Evolutionary conservation across 2,113 vertebrate species (phyloP).

Genomic region (Mus spicilegus): DNA sequence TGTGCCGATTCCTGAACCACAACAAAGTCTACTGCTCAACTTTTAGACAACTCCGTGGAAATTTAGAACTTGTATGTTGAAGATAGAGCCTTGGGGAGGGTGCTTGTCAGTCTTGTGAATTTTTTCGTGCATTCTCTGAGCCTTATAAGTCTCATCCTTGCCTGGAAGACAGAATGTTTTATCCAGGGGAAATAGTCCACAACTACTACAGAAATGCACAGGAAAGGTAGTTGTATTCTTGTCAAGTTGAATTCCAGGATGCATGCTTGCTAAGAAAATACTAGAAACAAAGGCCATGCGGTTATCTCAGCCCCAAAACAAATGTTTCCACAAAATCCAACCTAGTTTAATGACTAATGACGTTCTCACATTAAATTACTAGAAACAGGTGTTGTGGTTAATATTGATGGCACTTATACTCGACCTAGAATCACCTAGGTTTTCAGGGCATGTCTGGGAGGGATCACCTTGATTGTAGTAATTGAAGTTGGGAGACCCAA

Average conservation of each 20-base stretch:
- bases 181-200: background rate
- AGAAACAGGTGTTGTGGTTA: background rate
- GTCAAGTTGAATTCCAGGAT: background rate
- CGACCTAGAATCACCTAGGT: background rate
- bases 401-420: background rate
- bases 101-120: background rate
- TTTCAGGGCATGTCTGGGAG: too few species aligned
- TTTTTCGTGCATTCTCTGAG: background rate
- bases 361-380: background rate
- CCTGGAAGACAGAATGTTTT: background rate
- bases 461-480: background rate
- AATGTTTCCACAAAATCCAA: conserved; percentile 22
- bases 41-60: background rate
- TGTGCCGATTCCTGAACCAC: too few species aligned
- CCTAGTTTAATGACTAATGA: background rate
- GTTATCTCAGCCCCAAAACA: background rate
- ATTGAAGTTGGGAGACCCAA: too few species aligned
- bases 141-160: background rate
- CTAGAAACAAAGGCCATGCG: background rate
- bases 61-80: background rate
- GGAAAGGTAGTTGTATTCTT: background rate
- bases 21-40: too few species aligned
- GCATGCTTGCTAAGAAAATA: conserved; percentile 12
- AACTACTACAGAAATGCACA: background rate
- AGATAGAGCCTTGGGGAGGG: too few species aligned